Percentiles rank a stretch among this genome's conserved stretches.
These are phyloP conservation scores for Ips typographus DNA, from an alignment of 1,140 invertebrate species.

Conservation along the genomic window DNA sequence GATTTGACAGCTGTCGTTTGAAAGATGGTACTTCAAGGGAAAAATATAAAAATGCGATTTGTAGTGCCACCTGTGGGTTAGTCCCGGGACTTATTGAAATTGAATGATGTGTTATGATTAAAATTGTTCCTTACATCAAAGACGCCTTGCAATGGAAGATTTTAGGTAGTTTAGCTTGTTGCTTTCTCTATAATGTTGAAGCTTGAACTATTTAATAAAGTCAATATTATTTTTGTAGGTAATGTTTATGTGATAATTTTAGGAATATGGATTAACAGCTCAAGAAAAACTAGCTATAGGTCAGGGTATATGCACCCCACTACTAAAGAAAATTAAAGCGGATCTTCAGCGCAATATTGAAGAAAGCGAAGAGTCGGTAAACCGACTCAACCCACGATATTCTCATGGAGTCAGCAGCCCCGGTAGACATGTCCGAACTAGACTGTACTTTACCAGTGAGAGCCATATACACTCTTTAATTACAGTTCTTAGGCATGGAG, in stretches of 20 bases:
- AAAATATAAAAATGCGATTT: no score
- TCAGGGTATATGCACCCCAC: constrained; percentile 95
- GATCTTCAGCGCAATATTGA: constrained; percentile 94
- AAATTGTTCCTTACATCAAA: no score
- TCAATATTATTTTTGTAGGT: background rate
- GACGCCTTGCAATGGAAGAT: no score
- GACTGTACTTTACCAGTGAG: constrained; percentile 99
- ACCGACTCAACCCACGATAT: constrained; percentile 94
- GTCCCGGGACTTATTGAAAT: no score
- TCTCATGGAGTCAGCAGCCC: constrained; percentile 98
- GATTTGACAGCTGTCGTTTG: no score
- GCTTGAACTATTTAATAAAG: background rate
- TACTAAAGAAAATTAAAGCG: constrained; percentile 94
- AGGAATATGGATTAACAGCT: constrained; percentile 96
- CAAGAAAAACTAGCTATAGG: constrained; percentile 97
- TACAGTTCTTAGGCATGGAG: constrained; percentile 93
- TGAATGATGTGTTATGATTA: no score
- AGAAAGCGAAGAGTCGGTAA: constrained; percentile 88
- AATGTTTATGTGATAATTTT: background rate
- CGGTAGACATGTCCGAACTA: constrained; percentile 93
- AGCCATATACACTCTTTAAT: constrained; percentile 98
- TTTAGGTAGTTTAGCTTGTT: no score
- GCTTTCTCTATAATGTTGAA: background rate
- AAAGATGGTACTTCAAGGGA: no score
- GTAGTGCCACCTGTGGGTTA: no score